These are phyloP conservation scores for Micromesistius poutassou DNA, from an alignment of 2,797 vertebrate genomes.

Conservation along the genomic window DNA sequence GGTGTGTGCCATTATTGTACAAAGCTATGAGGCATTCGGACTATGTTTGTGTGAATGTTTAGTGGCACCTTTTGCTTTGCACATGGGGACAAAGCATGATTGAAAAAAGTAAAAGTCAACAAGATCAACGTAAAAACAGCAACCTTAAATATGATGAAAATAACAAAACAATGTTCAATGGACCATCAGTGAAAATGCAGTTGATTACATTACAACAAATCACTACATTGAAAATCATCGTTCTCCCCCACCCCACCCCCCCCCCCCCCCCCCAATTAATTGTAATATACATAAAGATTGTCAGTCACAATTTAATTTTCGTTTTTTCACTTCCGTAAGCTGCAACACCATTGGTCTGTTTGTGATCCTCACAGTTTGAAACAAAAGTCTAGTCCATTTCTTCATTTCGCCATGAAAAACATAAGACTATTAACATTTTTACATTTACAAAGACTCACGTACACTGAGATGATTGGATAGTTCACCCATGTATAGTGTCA, in stretches of 20 bases:
- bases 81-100: slow-evolving; percentile 64
- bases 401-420: slow-evolving; percentile 13
- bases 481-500: slow-evolving; percentile 19
- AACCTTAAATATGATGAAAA: slow-evolving; percentile 31
- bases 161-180: slow-evolving; percentile 26
- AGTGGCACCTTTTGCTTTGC: slow-evolving; percentile 59
- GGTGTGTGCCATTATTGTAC: slow-evolving; percentile 61
- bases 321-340: slow-evolving; percentile 28
- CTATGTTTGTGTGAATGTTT: slow-evolving; percentile 58
- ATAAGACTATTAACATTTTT: slow-evolving; percentile 30
- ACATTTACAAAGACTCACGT: neutral
- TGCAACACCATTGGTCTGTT: slow-evolving; percentile 47
- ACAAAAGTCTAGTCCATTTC: slow-evolving; percentile 31
- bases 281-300: no score
- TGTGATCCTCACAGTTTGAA: slow-evolving; percentile 38
- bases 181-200: slow-evolving; percentile 43
- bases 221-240: slow-evolving; percentile 18
- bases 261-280: no score
- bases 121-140: slow-evolving; percentile 28
- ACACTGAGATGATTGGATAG: neutral
- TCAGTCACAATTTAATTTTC: slow-evolving; percentile 14
- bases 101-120: slow-evolving; percentile 52
- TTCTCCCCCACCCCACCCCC: slow-evolving; percentile 12
- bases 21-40: slow-evolving; percentile 55
- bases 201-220: slow-evolving; percentile 37